phyloP scores from a whole-genome alignment of 2,113 vertebrate genomes.

The Perognathus longimembris region DNA sequence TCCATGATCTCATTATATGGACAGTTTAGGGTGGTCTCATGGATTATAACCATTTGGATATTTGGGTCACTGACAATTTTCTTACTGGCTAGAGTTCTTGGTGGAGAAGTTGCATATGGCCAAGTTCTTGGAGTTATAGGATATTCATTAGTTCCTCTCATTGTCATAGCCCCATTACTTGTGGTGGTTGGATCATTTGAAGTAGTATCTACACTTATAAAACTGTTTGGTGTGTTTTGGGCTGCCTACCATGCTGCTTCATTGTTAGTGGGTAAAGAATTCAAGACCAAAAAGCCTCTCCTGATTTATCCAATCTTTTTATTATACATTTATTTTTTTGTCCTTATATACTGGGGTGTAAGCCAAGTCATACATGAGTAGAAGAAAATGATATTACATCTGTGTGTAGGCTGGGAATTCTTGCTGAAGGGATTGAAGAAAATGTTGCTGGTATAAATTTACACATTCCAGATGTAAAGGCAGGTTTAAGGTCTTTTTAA shows the following conservation, averaged over 20 bases:
- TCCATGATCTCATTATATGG: slow-evolving; percentile 99
- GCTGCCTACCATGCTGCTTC: slow-evolving; percentile 99
- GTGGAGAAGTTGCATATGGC: slow-evolving; percentile 98
- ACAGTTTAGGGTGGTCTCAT: slow-evolving; percentile 99
- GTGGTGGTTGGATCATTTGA: slow-evolving; percentile 96
- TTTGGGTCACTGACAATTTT: slow-evolving; percentile 99
- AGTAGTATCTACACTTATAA: slow-evolving; percentile 95
- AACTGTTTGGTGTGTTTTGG: slow-evolving; percentile 99
- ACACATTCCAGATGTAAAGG: slow-evolving; percentile 78
- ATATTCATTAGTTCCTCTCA: slow-evolving; percentile 98
- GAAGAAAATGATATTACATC: slow-evolving; percentile 79
- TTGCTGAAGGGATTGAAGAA: slow-evolving; percentile 76
- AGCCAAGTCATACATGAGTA: slow-evolving; percentile 83
- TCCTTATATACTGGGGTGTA: slow-evolving; percentile 99
- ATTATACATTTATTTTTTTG: slow-evolving; percentile 99
- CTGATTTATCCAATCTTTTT: slow-evolving; percentile 99
- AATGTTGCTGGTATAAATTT: slow-evolving; percentile 80
- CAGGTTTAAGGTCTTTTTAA: slow-evolving; percentile 81
- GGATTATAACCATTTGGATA: slow-evolving; percentile 99
- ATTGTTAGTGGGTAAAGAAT: slow-evolving; percentile 98
- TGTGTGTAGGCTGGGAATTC: slow-evolving; percentile 78
- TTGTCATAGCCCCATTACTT: slow-evolving; percentile 96
- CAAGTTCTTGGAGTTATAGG: slow-evolving; percentile 99
- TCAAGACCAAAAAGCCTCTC: slow-evolving; percentile 99
- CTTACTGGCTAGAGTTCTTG: slow-evolving; percentile 97